phyloP scores from a whole-genome alignment of 2,797 vertebrate species.

The Rhinogobio ventralis region DNA sequence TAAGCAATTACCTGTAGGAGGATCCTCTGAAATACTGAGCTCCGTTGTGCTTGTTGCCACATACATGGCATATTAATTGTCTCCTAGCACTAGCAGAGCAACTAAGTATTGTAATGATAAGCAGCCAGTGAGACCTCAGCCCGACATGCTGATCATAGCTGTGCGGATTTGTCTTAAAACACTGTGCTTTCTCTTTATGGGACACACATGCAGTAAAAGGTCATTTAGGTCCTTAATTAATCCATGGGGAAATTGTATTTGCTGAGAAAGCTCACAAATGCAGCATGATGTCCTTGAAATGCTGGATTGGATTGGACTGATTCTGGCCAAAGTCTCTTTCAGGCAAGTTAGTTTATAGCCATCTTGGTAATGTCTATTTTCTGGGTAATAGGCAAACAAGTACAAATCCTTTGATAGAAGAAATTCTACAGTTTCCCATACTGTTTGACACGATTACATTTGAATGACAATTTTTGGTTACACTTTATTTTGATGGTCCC shows the following conservation, averaged over 20 bases:
- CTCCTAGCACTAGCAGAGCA: slow-evolving; percentile 37
- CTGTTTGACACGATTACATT: not conserved
- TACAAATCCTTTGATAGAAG: not conserved
- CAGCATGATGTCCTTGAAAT: slow-evolving; percentile 27
- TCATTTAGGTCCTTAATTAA: slow-evolving; percentile 56
- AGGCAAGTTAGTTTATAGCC: not conserved
- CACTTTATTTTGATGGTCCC: not conserved
- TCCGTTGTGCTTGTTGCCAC: not conserved
- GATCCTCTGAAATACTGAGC: slow-evolving; percentile 32
- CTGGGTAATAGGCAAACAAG: not conserved
- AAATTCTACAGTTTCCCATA: not conserved
- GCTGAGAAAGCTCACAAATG: slow-evolving; percentile 39
- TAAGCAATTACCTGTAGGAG: slow-evolving; percentile 53
- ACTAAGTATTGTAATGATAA: slow-evolving; percentile 40
- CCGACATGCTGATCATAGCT: slow-evolving; percentile 26
- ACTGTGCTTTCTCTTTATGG: slow-evolving; percentile 42
- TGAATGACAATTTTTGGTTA: not conserved
- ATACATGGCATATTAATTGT: slow-evolving; percentile 39
- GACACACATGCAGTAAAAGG: slow-evolving; percentile 46
- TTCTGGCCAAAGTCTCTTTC: not conserved
- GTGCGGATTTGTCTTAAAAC: slow-evolving; percentile 37
- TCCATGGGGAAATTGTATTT: slow-evolving; percentile 50
- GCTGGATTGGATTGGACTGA: slow-evolving; percentile 20
- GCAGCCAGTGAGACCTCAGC: slow-evolving; percentile 22
- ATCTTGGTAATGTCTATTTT: slow-evolving; percentile 1